These are phyloP conservation scores for Nymphalis io DNA, from an alignment of 1,140 invertebrate species.

Conservation along the genomic window DNA sequence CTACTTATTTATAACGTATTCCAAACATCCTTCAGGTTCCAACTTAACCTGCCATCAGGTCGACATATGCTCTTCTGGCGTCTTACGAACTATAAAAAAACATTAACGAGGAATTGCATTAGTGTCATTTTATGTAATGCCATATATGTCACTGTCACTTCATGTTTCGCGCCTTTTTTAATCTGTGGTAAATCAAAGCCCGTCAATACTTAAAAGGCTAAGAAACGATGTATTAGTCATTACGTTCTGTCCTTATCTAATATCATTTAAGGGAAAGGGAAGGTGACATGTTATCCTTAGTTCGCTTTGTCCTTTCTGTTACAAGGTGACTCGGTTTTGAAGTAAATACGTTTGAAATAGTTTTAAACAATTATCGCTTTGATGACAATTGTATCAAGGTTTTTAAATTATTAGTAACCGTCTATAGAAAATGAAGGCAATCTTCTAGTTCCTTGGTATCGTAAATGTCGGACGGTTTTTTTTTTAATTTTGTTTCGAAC, in stretches of 20 bases:
- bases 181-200: conserved; percentile 4
- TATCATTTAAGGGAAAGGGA: conserved; percentile 2
- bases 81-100: background rate
- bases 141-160: conserved; percentile 18
- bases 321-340: conserved; percentile 4
- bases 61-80: too few relatives aligned
- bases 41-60: too few relatives aligned
- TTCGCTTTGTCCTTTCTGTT: background rate
- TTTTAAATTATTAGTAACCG: background rate
- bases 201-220: background rate
- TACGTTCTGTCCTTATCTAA: conserved; percentile 7
- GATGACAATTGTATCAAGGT: background rate
- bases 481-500: too few relatives aligned
- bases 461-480: too few relatives aligned
- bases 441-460: too few relatives aligned
- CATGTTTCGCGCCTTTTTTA: conserved; percentile 15
- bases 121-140: conserved; percentile 2
- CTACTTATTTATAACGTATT: too few relatives aligned
- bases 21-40: too few relatives aligned
- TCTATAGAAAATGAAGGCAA: too few relatives aligned
- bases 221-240: background rate
- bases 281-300: background rate
- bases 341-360: background rate
- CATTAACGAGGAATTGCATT: background rate
- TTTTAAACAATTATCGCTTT: background rate